Evolutionary conservation across 2,113 vertebrate species (phyloP).

Genomic region (Tonatia bakeri): DNA sequence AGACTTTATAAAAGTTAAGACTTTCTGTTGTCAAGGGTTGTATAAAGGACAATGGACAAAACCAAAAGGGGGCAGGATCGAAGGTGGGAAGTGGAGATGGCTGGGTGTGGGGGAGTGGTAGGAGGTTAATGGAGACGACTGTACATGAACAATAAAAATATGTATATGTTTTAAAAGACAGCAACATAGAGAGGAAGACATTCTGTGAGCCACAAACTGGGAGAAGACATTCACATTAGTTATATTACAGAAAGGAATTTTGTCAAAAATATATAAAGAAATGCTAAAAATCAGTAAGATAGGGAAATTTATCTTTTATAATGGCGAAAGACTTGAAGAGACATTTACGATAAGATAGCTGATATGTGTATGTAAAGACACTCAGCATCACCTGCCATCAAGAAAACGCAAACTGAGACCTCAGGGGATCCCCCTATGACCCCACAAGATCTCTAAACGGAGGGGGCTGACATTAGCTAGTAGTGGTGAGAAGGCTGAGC

Average conservation of each 20-base stretch:
- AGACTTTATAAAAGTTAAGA: background rate
- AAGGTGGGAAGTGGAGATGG: too few relatives aligned
- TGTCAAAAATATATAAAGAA: background rate
- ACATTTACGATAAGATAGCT: background rate
- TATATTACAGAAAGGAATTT: background rate
- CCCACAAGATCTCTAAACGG: background rate
- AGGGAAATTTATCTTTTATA: too few relatives aligned
- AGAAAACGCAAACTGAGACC: background rate
- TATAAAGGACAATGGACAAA: too few relatives aligned
- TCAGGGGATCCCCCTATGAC: background rate
- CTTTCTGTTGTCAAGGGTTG: background rate
- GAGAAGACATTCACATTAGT: background rate
- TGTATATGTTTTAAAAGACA: too few relatives aligned
- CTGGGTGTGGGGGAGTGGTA: too few relatives aligned
- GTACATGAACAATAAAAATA: too few relatives aligned
- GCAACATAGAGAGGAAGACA: background rate
- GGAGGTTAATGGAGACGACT: too few relatives aligned
- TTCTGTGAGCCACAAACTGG: background rate
- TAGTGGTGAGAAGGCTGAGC: fast-evolving
- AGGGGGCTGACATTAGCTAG: background rate
- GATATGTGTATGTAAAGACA: background rate
- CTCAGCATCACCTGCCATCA: background rate
- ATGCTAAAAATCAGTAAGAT: background rate
- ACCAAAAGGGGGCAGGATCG: too few relatives aligned
- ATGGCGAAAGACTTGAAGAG: background rate